These are phyloP conservation scores for Listrodromus nycthemerus DNA, from an alignment of 2,888 invertebrate species.

Conservation along the genomic window DNA sequence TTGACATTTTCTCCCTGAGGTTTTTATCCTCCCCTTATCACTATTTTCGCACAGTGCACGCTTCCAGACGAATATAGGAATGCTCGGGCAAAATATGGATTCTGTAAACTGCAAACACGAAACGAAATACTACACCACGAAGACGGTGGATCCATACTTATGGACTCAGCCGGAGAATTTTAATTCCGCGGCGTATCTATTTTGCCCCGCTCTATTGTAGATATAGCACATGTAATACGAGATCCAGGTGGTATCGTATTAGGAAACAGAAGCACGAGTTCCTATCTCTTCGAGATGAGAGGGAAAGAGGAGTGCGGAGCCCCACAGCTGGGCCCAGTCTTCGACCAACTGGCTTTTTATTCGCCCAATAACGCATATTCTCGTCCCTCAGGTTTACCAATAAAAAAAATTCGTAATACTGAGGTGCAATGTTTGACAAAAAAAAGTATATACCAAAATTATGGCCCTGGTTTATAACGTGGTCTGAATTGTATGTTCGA, in stretches of 20 bases:
- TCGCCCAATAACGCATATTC: conserved; percentile 23
- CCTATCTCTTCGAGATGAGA: conserved; percentile 25
- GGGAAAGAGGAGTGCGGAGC: background rate
- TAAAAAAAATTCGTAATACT: conserved; percentile 25
- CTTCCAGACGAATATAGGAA: background rate
- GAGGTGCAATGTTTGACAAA: conserved; percentile 14
- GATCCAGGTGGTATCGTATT: conserved; percentile 20
- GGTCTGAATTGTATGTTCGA: conserved; percentile 8
- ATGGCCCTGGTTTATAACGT: background rate
- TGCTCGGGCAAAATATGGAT: no score
- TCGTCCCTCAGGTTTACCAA: background rate
- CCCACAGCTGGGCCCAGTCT: conserved; percentile 28
- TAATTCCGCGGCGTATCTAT: background rate
- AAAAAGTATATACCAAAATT: background rate
- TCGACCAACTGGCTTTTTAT: conserved; percentile 15
- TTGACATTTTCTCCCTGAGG: background rate
- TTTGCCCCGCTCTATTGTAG: background rate
- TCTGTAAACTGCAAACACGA: background rate
- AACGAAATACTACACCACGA: background rate
- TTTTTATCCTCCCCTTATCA: conserved; percentile 20
- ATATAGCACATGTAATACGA: background rate
- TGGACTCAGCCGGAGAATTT: no score
- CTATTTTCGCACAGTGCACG: conserved; percentile 6
- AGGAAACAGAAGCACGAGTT: conserved; percentile 21
- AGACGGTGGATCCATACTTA: background rate